phyloP scores from a whole-genome alignment of 2,797 vertebrate genomes.

The Platalea minor region DNA sequence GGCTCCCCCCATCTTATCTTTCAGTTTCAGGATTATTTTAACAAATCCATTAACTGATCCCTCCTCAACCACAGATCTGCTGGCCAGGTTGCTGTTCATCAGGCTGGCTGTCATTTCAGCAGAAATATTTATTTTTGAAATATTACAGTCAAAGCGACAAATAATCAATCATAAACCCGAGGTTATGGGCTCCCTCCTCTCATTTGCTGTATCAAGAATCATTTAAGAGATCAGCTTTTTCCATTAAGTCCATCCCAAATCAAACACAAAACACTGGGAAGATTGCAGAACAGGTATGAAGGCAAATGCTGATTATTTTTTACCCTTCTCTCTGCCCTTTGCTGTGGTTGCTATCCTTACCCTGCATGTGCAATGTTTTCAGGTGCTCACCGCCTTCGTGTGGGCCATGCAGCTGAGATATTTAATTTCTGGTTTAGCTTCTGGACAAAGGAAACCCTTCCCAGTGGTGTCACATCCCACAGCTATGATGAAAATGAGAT shows the following conservation, averaged over 20 bases:
- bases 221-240: not conserved
- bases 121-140: not conserved
- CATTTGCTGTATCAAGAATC: not conserved
- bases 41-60: not conserved
- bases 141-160: not conserved
- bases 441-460: not conserved
- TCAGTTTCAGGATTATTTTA: not conserved
- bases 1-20: not conserved
- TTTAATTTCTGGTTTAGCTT: not conserved
- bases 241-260: not conserved
- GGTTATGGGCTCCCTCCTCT: not conserved
- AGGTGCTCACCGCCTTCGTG: not conserved
- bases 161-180: not conserved
- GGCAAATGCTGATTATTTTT: not conserved
- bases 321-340: not conserved
- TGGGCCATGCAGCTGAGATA: not conserved
- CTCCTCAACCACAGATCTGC: not conserved
- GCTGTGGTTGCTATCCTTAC: not conserved
- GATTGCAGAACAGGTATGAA: not conserved
- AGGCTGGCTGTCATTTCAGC: not conserved
- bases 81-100: not conserved
- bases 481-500: not conserved
- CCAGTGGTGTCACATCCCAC: rapidly evolving
- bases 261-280: not conserved
- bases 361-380: not conserved